Evolutionary conservation across 1,140 invertebrate genomes (phyloP), one percentile per base, ranked within the genome.

Genomic region (Pygmarrhopalites habei): DNA sequence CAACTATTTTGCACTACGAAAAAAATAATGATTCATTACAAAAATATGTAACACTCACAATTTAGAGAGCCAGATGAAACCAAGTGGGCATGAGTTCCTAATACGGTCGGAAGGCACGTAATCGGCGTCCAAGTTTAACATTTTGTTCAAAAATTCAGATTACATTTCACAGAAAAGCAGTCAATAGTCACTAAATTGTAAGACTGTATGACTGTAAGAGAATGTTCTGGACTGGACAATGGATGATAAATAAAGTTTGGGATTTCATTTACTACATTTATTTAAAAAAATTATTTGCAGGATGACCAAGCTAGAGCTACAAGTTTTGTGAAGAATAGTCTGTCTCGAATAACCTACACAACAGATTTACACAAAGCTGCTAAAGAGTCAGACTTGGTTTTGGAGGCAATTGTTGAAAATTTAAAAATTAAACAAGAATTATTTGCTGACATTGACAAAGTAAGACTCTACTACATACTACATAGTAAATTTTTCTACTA

Each of bases 381-480:
- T 0, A 80, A 83, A 72, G 75, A 80, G 46, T 76, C 86, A 19
- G 89, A 92, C 77, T 74, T 94, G 19, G 86, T 94, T 15, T 81
- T 93, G 29, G 90, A 94, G 78, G 90, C 90, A 7, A 90, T 92
- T 74, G 82, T 92, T 60, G 90, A 94, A 74, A 92, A 91, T 73
- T 75, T 93, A 41, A 81, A 83, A 44, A 73, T 86, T 0, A 94
- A 94, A 73, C 85, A 87, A 69, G 83, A 89, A 67, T 75, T 94
- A 1, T 94, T 93, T 72, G 77, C 80, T 51, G 74, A 72, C 49
- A 66, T 83, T 12, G 81, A 83, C 68, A 72, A 72, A 28, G 75
- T 73, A 63, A 28, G 47, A 15, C 2, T 29, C 44, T 32, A 26
- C 74, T 41, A 35, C 15, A n/a, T 23, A 15, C 1, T 35, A 41